Evolutionary conservation across 2,888 invertebrate species (phyloP), one percentile per base, ranked within the genome.

Genomic region (Ormyrus pomaceus): DNA sequence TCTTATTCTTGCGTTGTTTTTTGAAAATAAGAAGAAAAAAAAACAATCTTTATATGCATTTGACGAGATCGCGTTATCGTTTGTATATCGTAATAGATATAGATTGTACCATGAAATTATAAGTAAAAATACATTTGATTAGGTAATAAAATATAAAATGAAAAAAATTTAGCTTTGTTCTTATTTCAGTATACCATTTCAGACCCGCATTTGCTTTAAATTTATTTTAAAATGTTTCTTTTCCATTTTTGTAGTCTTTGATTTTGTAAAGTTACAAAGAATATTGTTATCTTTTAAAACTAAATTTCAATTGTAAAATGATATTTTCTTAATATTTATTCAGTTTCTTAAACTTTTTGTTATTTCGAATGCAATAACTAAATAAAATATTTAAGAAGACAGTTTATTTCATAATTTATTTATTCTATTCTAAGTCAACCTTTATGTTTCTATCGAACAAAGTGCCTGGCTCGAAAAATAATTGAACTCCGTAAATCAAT

Each of bases 101-200:
- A 90, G 90, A 90, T 89, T 90, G 90, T 90, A 90, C 88, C 88
- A 90, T 89, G 90, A 90, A 89, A 90, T 89, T 90, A 90, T 89
- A 90, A 89, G 89, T 90, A 88, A 90, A 89, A 90, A 90, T 90
- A 90, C 88, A 90, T 90, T 90, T 90, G 89, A 90, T 90, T 90
- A 90, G 90, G 89, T 90, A 90, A 90, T 90, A 88, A 88, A 88
- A 85, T 81, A 83, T 80, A 82, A 82, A 83, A 82, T 64, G 19
- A 66, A 79, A 64, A 77, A 76, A 76, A 34, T 4, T 34, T 34
- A 34, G 34, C 4, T 34, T 34, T 0, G 11, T 53, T 53, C 53
- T 10, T 11, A 53, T 53, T 53, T 53, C 9, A 53, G 3, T 53
- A 53, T 10, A 53, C 53, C 11, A 53, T 53, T 53, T 8, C 53